Percentiles rank a stretch among this genome's conserved stretches.
phyloP scores from a whole-genome alignment of 1,140 invertebrate species.

The Drosophila nasuta region DNA sequence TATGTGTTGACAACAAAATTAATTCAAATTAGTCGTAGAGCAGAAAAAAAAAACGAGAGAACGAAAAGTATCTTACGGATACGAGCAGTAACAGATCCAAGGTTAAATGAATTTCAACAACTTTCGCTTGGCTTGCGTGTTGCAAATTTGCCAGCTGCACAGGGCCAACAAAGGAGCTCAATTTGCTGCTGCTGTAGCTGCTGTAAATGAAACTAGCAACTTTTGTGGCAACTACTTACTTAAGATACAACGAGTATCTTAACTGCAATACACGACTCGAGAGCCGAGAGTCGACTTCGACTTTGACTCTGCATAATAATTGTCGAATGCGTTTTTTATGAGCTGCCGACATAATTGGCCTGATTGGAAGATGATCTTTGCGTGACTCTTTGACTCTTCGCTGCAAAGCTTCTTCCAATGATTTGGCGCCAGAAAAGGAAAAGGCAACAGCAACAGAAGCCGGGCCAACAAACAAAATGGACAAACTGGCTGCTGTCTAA shows the following conservation, averaged over 20 bases:
- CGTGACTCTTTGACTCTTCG: conserved; percentile 49
- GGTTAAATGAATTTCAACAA: conserved; percentile 77
- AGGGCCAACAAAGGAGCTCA: conserved; percentile 39
- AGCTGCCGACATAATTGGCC: conserved; percentile 73
- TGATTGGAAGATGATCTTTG: conserved; percentile 58
- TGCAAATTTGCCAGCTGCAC: conserved; percentile 66
- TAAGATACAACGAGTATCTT: conserved; percentile 18
- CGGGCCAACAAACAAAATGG: conserved; percentile 16
- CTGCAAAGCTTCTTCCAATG: conserved; percentile 21
- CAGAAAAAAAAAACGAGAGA: conserved; percentile 20
- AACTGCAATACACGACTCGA: conserved; percentile 38
- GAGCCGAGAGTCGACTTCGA: too few relatives aligned
- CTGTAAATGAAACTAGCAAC: conserved; percentile 33
- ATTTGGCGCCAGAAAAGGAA: conserved; percentile 20
- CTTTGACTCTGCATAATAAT: conserved; percentile 63
- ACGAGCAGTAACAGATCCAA: conserved; percentile 38
- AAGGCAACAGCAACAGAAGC: conserved; percentile 18
- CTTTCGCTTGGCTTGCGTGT: conserved; percentile 68
- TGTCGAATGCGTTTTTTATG: conserved; percentile 66
- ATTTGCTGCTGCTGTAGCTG: conserved; percentile 30
- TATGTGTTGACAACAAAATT: conserved; percentile 82
- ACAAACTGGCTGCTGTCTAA: conserved; percentile 53
- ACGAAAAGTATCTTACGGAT: conserved; percentile 8
- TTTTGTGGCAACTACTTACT: conserved; percentile 39
- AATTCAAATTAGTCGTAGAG: conserved; percentile 73